These are phyloP conservation scores for Zoanthus solanderi DNA, from an alignment of 92 coral and sea anemone genomes.

Conservation along the genomic window DNA sequence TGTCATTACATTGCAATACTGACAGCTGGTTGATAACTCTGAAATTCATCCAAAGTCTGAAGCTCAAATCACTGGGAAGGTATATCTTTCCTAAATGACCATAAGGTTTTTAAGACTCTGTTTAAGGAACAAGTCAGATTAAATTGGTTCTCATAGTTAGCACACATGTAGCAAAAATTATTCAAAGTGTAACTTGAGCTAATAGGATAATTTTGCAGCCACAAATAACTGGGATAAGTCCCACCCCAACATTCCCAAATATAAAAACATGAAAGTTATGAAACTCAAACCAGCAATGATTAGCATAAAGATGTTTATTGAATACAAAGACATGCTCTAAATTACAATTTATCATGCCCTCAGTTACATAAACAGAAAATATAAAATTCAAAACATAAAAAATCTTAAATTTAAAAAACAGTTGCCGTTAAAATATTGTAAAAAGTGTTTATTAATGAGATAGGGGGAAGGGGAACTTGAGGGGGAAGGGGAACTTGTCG, in stretches of 20 bases:
- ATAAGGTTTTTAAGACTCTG: no score
- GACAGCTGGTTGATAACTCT: no score
- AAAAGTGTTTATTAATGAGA: neutral
- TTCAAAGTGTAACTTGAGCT: neutral
- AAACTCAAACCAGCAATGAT: neutral
- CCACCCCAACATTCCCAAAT: neutral
- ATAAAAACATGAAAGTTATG: neutral
- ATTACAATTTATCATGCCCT: neutral
- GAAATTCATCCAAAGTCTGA: no score
- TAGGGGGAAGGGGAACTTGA: no score
- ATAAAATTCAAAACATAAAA: neutral
- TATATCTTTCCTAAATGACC: no score
- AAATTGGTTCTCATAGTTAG: neutral
- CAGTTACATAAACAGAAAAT: neutral
- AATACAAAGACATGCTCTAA: neutral
- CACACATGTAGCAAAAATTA: neutral
- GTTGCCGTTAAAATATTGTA: neutral
- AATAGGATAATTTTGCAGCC: neutral
- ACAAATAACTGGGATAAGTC: neutral
- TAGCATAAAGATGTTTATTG: neutral
- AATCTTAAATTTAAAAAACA: neutral
- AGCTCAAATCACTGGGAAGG: no score
- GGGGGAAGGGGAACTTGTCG: neutral
- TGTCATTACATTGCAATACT: no score
- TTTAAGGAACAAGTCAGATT: no score